Conservation (phyloP, 1,140 invertebrate species). For the Sipha flava region DNA sequence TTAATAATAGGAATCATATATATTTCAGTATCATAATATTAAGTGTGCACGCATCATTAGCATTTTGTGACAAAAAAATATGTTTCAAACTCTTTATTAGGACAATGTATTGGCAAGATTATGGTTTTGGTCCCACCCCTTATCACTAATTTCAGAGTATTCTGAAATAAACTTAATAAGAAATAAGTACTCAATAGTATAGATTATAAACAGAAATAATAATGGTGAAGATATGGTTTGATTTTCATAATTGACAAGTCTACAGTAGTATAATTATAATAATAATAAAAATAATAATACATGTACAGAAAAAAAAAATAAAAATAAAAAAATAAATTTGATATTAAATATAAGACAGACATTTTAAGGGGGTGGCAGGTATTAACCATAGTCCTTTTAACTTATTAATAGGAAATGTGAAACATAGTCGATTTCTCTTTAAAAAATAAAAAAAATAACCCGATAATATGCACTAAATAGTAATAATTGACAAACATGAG, state of each 20-base stretch:
- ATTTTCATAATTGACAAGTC: conserved; percentile 30
- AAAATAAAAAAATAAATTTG: background rate
- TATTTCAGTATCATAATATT: conserved; percentile 21
- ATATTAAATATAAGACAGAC: background rate
- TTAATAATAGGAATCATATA: conserved; percentile 33
- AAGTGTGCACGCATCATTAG: conserved; percentile 25
- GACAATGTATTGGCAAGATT: conserved; percentile 23
- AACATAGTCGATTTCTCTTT: conserved; percentile 8
- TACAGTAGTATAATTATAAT: no score
- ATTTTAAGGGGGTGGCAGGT: background rate
- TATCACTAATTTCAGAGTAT: background rate
- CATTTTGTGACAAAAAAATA: conserved; percentile 32
- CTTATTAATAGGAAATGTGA: conserved; percentile 27
- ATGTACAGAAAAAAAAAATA: background rate
- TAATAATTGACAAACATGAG: conserved; percentile 33
- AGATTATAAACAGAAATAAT: conserved; percentile 11
- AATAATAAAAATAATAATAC: background rate
- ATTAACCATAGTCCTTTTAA: conserved; percentile 24
- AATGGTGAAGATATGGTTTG: conserved; percentile 1
- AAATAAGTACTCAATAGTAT: background rate
- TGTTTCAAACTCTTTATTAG: conserved; percentile 14
- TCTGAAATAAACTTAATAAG: background rate
- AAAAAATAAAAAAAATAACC: conserved; percentile 30
- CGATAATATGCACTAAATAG: conserved; percentile 28
- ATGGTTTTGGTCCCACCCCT: conserved; percentile 25